A percentile compares a stretch with the other conserved stretches of the same genome.
Evolutionary conservation across 2,888 invertebrate species (phyloP).

Genomic region (Leuctra nigra): DNA sequence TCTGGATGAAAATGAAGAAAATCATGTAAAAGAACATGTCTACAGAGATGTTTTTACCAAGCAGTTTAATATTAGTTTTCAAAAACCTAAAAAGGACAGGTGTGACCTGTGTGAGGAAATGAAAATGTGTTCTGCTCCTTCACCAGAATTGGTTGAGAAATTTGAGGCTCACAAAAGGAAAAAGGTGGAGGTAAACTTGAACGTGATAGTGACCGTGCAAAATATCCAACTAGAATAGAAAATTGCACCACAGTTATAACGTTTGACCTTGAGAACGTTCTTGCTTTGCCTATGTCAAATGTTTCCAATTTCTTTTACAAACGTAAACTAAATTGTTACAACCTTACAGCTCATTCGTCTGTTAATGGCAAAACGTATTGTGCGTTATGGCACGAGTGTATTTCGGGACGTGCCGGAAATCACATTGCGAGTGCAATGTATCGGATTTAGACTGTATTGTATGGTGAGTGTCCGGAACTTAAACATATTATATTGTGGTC

Average conservation of each 20-base stretch:
- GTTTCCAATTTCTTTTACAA: constrained; percentile 5
- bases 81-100: not conserved
- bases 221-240: not conserved
- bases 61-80: not conserved
- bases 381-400: not conserved
- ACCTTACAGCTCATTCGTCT: not conserved
- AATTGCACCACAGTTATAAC: not conserved
- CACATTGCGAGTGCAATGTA: not conserved
- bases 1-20: not conserved
- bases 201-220: not conserved
- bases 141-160: not conserved
- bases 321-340: not conserved
- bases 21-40: not conserved
- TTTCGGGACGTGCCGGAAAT: not conserved
- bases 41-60: not conserved
- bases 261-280: not conserved
- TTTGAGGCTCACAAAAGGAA: not conserved
- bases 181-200: not conserved
- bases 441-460: too few relatives aligned
- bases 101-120: not conserved
- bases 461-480: not conserved
- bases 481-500: constrained; percentile 6
- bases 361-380: not conserved
- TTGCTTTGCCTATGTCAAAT: not conserved
- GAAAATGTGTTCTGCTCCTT: not conserved